A percentile compares a stretch with the other conserved stretches of the same genome.
These are phyloP conservation scores for Philotrypesis tridentata DNA, from an alignment of 1,140 invertebrate species.

Conservation along the genomic window DNA sequence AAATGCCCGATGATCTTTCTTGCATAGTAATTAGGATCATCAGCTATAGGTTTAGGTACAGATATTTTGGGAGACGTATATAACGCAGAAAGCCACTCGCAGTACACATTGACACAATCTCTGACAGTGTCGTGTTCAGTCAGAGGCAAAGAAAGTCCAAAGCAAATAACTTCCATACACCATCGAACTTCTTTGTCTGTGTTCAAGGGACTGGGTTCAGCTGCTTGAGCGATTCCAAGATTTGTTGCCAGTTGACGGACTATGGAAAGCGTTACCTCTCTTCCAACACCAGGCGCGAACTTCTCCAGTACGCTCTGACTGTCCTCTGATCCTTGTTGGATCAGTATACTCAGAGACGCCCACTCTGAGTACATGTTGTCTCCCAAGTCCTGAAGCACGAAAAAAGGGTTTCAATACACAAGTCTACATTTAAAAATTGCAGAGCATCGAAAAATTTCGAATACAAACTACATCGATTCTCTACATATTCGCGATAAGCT, in stretches of 20 bases:
- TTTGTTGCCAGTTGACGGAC: constrained; percentile 87
- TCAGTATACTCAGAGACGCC: constrained; percentile 83
- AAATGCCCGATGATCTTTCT: constrained; percentile 94
- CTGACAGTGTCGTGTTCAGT: constrained; percentile 94
- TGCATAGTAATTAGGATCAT: constrained; percentile 94
- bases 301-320: constrained; percentile 90
- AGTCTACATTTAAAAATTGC: background rate
- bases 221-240: constrained; percentile 84
- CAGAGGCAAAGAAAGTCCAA: constrained; percentile 91
- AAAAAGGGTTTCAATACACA: background rate
- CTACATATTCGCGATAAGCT: no score
- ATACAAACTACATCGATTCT: no score
- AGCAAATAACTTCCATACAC: constrained; percentile 96
- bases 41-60: constrained; percentile 89
- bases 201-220: constrained; percentile 83
- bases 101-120: constrained; percentile 97
- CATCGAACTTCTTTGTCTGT: constrained; percentile 90
- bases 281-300: constrained; percentile 83
- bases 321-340: constrained; percentile 79
- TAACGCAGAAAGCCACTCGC: constrained; percentile 94
- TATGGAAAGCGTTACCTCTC: constrained; percentile 88
- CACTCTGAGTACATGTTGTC: constrained; percentile 91
- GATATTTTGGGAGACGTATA: constrained; percentile 86
- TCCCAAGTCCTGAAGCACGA: constrained; percentile 62
- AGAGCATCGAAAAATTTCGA: no score